phyloP scores from a whole-genome alignment of 2,888 invertebrate species.

The Tillus elongatus region DNA sequence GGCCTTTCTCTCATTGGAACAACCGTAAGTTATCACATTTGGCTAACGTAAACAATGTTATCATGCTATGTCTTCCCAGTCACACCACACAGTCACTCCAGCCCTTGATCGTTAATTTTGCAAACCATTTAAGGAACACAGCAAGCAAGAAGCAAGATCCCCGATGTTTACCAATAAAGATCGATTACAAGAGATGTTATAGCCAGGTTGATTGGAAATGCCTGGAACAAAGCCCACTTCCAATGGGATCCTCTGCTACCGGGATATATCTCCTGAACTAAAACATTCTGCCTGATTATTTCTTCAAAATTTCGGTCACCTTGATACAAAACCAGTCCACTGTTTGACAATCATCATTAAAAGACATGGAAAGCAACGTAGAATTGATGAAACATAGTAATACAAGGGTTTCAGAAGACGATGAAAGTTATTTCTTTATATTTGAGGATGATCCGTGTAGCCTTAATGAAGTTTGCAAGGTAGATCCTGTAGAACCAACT shows the following conservation, averaged over 20 bases:
- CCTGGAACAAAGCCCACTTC: too few species aligned
- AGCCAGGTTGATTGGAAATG: too few species aligned
- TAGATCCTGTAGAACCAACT: constrained; percentile 4
- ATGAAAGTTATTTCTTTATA: constrained; percentile 1
- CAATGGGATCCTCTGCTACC: too few species aligned
- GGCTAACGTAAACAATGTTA: constrained; percentile 2
- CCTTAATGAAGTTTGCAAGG: too few species aligned
- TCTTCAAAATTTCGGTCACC: too few species aligned
- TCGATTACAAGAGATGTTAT: too few species aligned
- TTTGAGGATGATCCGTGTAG: not conserved
- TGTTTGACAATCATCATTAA: not conserved
- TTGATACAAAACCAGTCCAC: not conserved
- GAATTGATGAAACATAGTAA: not conserved
- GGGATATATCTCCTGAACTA: too few species aligned
- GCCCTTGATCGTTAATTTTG: constrained; percentile 4
- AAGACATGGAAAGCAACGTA: not conserved
- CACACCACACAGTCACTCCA: constrained; percentile 6
- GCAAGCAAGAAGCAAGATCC: not conserved
- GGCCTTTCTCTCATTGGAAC: too few species aligned
- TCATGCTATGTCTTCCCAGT: constrained; percentile 1
- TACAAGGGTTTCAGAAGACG: constrained; percentile 3
- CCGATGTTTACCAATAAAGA: too few species aligned
- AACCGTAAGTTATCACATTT: too few species aligned
- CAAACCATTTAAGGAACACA: constrained; percentile 4
- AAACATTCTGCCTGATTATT: too few species aligned